A percentile compares a stretch with the other conserved stretches of the same genome.
These are phyloP conservation scores for Colinus virginianus DNA, from an alignment of 2,113 vertebrate genomes.

Conservation along the genomic window DNA sequence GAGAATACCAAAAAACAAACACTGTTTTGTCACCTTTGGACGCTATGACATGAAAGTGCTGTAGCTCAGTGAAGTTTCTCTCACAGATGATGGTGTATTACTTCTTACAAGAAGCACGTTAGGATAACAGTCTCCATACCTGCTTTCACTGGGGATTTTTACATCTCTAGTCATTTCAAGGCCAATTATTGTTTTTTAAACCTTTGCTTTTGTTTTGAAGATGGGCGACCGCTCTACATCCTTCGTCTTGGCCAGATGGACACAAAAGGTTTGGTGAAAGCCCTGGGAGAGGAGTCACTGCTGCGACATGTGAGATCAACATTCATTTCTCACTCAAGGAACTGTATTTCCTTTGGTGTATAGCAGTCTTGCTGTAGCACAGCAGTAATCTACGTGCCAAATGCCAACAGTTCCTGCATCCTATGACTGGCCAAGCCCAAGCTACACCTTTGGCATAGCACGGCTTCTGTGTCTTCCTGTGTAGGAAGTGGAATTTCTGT, in stretches of 20 bases:
- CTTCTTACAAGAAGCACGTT: neutral
- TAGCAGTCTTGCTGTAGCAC: neutral
- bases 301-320: constrained; percentile 79
- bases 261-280: constrained; percentile 88
- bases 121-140: neutral
- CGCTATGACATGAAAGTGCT: too few relatives aligned
- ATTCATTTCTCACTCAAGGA: neutral
- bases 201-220: constrained; percentile 46
- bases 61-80: neutral
- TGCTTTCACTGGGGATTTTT: neutral
- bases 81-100: neutral
- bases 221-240: constrained; percentile 84
- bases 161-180: neutral
- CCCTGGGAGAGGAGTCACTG: constrained; percentile 84
- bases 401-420: neutral
- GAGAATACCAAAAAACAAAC: neutral
- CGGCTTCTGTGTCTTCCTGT: neutral
- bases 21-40: too few relatives aligned
- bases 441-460: neutral
- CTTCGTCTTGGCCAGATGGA: constrained; percentile 88
- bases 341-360: accelerated
- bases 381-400: neutral
- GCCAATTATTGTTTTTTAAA: neutral
- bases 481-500: neutral
- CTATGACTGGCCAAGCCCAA: accelerated